These are phyloP conservation scores for Apis mellifera DNA, from an alignment of 1,140 invertebrate genomes.

Conservation along the genomic window Amel_HAv3.1 CM009936.2:17297001-17297500, in stretches of 20 bases:
- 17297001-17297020: constrained; percentile 67
- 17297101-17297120: constrained; percentile 49
- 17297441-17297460: constrained; percentile 57
- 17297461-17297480: constrained; percentile 59
- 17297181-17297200: constrained; percentile 83
- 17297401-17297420: constrained; percentile 63
- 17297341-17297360: constrained; percentile 78
- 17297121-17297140: constrained; percentile 50
- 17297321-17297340: constrained; percentile 79
- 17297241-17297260: constrained; percentile 79
- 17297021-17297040: constrained; percentile 68
- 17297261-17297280: constrained; percentile 81
- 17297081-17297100: too few species aligned
- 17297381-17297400: constrained; percentile 58
- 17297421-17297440: constrained; percentile 68
- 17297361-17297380: constrained; percentile 55
- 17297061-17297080: constrained; percentile 26
- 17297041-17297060: constrained; percentile 45
- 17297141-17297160: constrained; percentile 55
- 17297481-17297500: constrained; percentile 60
- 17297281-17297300: constrained; percentile 81
- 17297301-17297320: constrained; percentile 72
- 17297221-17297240: constrained; percentile 76
- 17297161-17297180: constrained; percentile 77
- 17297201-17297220: constrained; percentile 81